A percentile compares a stretch with the other conserved stretches of the same genome.
These are phyloP conservation scores for Enteromius viviparus DNA, from an alignment of 2,797 vertebrate genomes.

Conservation along the genomic window DNA sequence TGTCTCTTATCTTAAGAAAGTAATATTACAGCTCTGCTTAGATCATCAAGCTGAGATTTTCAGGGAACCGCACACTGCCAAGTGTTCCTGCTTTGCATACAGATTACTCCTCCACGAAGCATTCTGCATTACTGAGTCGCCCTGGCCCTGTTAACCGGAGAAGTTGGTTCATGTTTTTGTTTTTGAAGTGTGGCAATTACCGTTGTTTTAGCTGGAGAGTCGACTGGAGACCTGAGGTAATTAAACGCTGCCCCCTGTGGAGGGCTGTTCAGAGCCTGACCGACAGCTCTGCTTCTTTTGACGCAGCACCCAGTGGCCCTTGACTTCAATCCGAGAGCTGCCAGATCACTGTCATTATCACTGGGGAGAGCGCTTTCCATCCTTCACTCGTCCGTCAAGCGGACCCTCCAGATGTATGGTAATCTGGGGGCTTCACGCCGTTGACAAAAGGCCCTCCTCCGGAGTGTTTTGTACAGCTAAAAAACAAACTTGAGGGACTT, in stretches of 20 bases:
- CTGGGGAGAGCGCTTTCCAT: slow-evolving; percentile 68
- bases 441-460: slow-evolving; percentile 36
- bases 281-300: slow-evolving; percentile 59
- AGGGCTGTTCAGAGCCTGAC: slow-evolving; percentile 58
- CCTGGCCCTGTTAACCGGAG: not conserved
- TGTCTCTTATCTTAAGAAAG: slow-evolving; percentile 4
- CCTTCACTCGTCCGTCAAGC: slow-evolving; percentile 47
- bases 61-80: not conserved
- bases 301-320: slow-evolving; percentile 59
- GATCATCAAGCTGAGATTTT: slow-evolving; percentile 22
- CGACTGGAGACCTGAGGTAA: slow-evolving; percentile 48
- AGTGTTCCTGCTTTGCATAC: slow-evolving; percentile 1
- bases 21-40: slow-evolving; percentile 27
- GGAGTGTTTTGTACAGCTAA: slow-evolving; percentile 24
- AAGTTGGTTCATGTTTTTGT: slow-evolving; percentile 5
- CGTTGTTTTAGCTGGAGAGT: slow-evolving; percentile 39
- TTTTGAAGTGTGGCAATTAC: slow-evolving; percentile 19
- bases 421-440: slow-evolving; percentile 4
- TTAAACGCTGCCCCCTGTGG: slow-evolving; percentile 43
- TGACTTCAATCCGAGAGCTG: slow-evolving; percentile 67
- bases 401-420: slow-evolving; percentile 49
- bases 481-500: slow-evolving; percentile 33
- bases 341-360: slow-evolving; percentile 58
- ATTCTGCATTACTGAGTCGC: slow-evolving; percentile 4
- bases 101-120: slow-evolving; percentile 22